Evolutionary conservation across 2,888 invertebrate species (phyloP).

Genomic region (Hydraecia micacea): DNA sequence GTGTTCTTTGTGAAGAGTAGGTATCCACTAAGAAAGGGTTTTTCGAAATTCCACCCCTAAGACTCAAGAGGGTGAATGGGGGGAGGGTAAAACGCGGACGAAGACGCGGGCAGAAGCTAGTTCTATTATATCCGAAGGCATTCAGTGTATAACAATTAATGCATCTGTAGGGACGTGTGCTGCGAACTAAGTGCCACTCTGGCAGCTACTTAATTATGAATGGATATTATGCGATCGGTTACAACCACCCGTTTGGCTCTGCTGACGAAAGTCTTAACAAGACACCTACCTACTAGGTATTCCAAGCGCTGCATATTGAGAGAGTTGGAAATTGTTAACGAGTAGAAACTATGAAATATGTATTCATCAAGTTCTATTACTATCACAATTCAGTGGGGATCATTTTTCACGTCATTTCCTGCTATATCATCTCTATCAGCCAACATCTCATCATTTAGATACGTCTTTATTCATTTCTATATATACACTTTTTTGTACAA

Average conservation of each 20-base stretch:
- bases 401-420: neutral
- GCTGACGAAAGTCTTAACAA: constrained; percentile 39
- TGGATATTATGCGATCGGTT: constrained; percentile 55
- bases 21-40: no score
- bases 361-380: neutral
- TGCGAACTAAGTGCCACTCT: constrained; percentile 25
- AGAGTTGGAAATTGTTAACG: constrained; percentile 11
- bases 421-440: neutral
- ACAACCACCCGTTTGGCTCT: constrained; percentile 41
- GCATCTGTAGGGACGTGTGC: constrained; percentile 34
- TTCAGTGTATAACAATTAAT: constrained; percentile 50
- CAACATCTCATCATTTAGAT: neutral
- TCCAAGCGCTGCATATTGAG: constrained; percentile 11
- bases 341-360: neutral
- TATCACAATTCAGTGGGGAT: neutral
- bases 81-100: no score
- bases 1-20: no score
- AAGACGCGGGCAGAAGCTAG: no score
- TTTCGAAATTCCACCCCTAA: no score
- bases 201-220: constrained; percentile 48
- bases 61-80: no score
- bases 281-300: neutral
- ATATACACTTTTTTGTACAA: neutral
- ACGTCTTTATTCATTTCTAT: neutral
- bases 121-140: constrained; percentile 13